Conservation (phyloP, 1,140 invertebrate species). For the Bicyclus anynana region DNA sequence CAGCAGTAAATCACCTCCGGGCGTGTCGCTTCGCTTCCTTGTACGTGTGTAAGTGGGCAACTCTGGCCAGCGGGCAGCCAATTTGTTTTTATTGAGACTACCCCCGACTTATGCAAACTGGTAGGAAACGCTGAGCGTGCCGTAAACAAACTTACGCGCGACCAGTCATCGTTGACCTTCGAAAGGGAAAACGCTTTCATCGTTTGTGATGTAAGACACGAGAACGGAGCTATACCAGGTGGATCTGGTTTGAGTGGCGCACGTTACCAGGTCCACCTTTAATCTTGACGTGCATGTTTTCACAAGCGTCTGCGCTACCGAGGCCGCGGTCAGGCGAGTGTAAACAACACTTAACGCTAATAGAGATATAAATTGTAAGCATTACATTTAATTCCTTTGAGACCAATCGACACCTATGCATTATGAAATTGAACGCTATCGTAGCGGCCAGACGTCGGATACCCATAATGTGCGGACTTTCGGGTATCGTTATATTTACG, state of each 20-base stretch:
- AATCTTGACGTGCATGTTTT: slow-evolving; percentile 65
- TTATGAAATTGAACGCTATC: slow-evolving; percentile 49
- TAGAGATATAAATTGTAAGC: slow-evolving; percentile 72
- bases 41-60: slow-evolving; percentile 69
- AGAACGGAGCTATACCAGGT: slow-evolving; percentile 15
- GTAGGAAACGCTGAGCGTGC: slow-evolving; percentile 64
- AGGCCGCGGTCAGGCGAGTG: slow-evolving; percentile 53
- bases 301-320: slow-evolving; percentile 54
- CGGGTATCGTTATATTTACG: slow-evolving; percentile 32
- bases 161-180: slow-evolving; percentile 47
- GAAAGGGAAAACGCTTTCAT: slow-evolving; percentile 25
- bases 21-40: slow-evolving; percentile 64
- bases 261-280: slow-evolving; percentile 54
- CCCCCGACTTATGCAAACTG: slow-evolving; percentile 71
- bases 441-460: slow-evolving; percentile 35
- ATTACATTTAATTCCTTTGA: slow-evolving; percentile 68
- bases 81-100: slow-evolving; percentile 75
- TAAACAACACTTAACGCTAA: slow-evolving; percentile 72
- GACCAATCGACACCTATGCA: slow-evolving; percentile 49
- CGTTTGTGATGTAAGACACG: slow-evolving; percentile 21
- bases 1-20: slow-evolving; percentile 57
- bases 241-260: slow-evolving; percentile 36
- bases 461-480: slow-evolving; percentile 31
- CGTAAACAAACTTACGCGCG: slow-evolving; percentile 64
- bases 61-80: slow-evolving; percentile 60